phyloP scores from a whole-genome alignment of 2,113 vertebrate species.

The Mixornis gularis region DNA sequence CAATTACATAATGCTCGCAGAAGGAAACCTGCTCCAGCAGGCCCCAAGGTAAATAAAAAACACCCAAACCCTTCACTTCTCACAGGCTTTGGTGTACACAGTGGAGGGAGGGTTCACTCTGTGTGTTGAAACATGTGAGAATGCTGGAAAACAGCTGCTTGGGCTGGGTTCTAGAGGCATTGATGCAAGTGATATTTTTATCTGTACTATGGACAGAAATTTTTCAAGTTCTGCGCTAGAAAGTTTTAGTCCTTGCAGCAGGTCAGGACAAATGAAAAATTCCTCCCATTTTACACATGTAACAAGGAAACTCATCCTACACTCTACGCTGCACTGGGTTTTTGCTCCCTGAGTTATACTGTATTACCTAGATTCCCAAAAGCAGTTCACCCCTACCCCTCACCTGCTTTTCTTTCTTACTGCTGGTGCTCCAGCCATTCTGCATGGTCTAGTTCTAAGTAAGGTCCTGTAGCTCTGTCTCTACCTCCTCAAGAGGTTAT shows the following conservation, averaged over 20 bases:
- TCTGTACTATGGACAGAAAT: neutral
- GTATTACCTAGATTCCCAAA: neutral
- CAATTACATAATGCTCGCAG: neutral
- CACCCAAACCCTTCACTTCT: neutral
- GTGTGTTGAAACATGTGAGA: neutral
- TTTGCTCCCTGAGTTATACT: neutral
- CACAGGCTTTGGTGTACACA: neutral
- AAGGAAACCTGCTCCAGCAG: neutral
- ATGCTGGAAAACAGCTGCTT: neutral
- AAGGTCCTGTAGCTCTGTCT: neutral
- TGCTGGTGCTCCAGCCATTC: neutral
- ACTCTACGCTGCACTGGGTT: rapidly evolving
- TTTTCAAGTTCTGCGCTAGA: neutral
- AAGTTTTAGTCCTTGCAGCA: neutral
- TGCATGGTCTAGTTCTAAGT: neutral
- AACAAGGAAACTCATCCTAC: neutral
- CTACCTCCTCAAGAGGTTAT: neutral
- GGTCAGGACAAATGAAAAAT: neutral
- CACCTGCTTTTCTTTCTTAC: neutral
- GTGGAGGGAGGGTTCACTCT: neutral
- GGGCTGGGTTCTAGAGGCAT: neutral
- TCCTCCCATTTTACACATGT: neutral
- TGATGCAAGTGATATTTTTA: slow-evolving; percentile 7
- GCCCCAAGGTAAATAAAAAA: neutral
- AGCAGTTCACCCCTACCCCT: neutral